Conservation (phyloP, 2,113 vertebrate species). For the Hyperopisus bebe region DNA sequence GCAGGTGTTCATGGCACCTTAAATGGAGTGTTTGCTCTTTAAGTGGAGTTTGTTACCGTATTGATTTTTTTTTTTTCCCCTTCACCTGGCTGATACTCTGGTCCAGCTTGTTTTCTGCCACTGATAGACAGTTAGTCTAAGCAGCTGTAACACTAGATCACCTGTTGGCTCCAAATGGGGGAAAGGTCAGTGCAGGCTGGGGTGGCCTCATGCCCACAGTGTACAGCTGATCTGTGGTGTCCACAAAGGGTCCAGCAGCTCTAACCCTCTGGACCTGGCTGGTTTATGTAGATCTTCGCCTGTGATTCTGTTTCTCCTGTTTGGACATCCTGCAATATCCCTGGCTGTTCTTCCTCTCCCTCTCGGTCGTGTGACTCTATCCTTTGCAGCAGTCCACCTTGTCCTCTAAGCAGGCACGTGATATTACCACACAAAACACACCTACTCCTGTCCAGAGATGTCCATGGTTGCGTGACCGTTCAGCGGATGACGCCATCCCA, state of each 20-base stretch:
- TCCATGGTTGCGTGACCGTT: background rate
- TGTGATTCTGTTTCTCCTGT: background rate
- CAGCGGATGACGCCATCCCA: background rate
- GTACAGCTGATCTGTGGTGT: background rate
- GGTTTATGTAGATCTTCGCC: background rate
- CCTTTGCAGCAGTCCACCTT: background rate
- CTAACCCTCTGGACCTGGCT: background rate
- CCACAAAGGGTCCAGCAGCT: background rate
- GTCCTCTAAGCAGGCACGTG: background rate
- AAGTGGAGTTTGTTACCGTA: constrained; percentile 2
- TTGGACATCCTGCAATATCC: background rate
- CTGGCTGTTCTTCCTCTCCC: background rate
- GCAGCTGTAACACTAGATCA: background rate
- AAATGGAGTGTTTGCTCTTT: constrained; percentile 9
- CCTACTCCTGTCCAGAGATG: background rate
- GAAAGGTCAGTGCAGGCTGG: background rate
- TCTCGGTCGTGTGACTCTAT: background rate
- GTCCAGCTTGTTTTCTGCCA: background rate
- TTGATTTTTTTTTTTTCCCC: constrained; percentile 5
- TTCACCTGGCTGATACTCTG: background rate
- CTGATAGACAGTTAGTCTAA: background rate
- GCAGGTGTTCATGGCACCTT: background rate
- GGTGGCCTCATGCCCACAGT: background rate
- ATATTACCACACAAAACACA: background rate
- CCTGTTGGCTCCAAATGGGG: background rate